These are phyloP conservation scores for Sialis fuliginosa DNA, from an alignment of 2,888 invertebrate genomes.

Conservation along the genomic window DNA sequence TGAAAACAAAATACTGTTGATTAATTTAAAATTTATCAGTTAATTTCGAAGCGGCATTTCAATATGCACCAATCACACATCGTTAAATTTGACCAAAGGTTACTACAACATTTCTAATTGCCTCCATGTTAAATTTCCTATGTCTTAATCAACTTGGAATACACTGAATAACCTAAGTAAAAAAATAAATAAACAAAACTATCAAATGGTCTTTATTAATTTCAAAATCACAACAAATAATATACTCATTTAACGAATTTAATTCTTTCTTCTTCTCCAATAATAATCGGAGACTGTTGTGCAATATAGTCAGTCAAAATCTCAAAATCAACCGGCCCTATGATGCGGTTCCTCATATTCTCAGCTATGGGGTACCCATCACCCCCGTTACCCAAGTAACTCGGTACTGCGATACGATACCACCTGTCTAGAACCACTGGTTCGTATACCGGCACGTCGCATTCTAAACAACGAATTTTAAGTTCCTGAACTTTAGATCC, in stretches of 20 bases:
- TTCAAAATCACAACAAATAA: background rate
- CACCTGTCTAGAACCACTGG: conserved; percentile 32
- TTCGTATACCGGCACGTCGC: conserved; percentile 42
- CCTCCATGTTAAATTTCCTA: no score
- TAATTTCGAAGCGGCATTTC: no score
- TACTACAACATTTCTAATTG: no score
- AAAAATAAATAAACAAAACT: no score
- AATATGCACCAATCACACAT: no score
- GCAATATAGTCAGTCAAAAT: conserved; percentile 32
- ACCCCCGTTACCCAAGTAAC: conserved; percentile 48
- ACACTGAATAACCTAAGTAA: no score
- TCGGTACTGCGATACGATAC: conserved; percentile 43
- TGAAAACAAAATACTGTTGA: no score
- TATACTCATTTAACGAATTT: conserved; percentile 20
- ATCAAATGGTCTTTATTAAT: no score
- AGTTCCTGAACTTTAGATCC: conserved; percentile 39
- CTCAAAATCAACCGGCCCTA: conserved; percentile 34
- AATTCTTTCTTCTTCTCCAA: conserved; percentile 37
- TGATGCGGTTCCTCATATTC: conserved; percentile 29
- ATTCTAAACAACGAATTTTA: conserved; percentile 39
- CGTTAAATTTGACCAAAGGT: no score
- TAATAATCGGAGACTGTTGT: conserved; percentile 28
- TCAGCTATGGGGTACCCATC: conserved; percentile 42
- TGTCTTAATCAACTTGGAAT: no score
- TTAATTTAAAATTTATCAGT: no score